Evolutionary conservation across 2,797 vertebrate species (phyloP), one percentile per base, ranked within the genome.

Genomic region (Acrossocheilus fasciatus): DNA sequence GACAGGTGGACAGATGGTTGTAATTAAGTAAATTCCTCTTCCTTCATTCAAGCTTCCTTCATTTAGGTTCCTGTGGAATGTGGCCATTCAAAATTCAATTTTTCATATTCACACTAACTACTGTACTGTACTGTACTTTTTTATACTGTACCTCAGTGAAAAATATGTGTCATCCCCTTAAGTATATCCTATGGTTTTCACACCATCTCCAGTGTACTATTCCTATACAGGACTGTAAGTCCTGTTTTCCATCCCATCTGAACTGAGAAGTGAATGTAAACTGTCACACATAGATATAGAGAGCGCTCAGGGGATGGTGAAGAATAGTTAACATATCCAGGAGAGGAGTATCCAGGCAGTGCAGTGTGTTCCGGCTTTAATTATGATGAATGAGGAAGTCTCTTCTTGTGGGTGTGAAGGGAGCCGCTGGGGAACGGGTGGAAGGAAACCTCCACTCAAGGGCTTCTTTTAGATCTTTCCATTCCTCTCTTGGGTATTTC

Each of bases 271-370:
- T 69, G 79, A 81, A 68, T 68, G 26, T 36, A 26, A 87, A 43
- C 74, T 78, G 47, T 85, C 80, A 52, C 64, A 81, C n/a, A 83
- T 23, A 69, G 62, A 87, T 78, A 68, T 26, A 82, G 59, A 52
- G 30, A 86, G 17, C n/a, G 20, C 45, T 30, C 34, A 77, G 7
- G 82, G 66, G 18, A 57, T 50, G 11, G 14, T 43, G 89, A 89
- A 91, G 91, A 91, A 87, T 87, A 90, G 83, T 88, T 91, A 90
- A 89, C 86, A 82, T 89, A 54, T 86, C 85, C 89, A 85, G 64
- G 75, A 52, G 78, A 81, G 84, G 89, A 90, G 88, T 88, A 54
- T 34, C 70, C 54, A 68, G 85, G 87, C 92, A 84, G 87, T 80
- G n/a, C 47, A 26, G 75, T 39, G 36, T 83, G 62, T 87, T 74